Base-by-base conservation (phyloP, 37 sponge, comb jelly and placozoan genomes). In the Oopsacas minuta region DNA sequence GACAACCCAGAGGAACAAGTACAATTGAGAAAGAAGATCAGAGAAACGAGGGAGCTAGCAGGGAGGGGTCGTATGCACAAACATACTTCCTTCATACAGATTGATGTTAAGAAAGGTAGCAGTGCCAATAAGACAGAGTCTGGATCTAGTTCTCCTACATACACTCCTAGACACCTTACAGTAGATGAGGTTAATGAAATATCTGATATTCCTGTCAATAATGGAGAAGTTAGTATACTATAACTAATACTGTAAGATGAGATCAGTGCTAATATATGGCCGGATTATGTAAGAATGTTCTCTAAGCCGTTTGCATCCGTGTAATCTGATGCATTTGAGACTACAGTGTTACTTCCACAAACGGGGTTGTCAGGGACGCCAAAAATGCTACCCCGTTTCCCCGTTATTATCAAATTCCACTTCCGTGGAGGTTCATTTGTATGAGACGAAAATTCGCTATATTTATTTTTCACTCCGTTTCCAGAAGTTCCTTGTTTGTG, bases 71-170 rank as follows among this genome's bases (percentile, higher is more conserved):
- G 75, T 3, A 3, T 61, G 75, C 75, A 61, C 32, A 61, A 61
- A n/a, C 75, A 61, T 34, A 61, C 75, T 61, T 61, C 75, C 75
- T 61, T 61, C 75, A 61, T 61, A 10, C 20, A 61, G 22, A 61
- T 61, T 32, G 75, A 61, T 3, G 75, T 61, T n/a, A 61, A 12
- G 75, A 61, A 61, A n/a, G 75, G 75, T 3, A n/a, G 75, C 75
- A 46, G 51, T 46, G n/a, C n/a, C n/a, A n/a, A n/a, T n/a, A 10
- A n/a, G 30, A n/a, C 75, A 25, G 75, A 61, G 75, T 61, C 75
- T 3, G 20, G 1, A 7, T n/a, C 75, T 10, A 10, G 20, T 5
- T 61, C 75, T 61, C 49, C 49, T 15, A 8, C 8, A 15, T 15
- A 42, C 12, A 42, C 12, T 15, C 49, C 49, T 15, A 42, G 49